Evolutionary conservation across 2,113 vertebrate genomes (phyloP), one percentile per base, ranked within the genome.

Genomic region (Pelmatolapia mariae): DNA sequence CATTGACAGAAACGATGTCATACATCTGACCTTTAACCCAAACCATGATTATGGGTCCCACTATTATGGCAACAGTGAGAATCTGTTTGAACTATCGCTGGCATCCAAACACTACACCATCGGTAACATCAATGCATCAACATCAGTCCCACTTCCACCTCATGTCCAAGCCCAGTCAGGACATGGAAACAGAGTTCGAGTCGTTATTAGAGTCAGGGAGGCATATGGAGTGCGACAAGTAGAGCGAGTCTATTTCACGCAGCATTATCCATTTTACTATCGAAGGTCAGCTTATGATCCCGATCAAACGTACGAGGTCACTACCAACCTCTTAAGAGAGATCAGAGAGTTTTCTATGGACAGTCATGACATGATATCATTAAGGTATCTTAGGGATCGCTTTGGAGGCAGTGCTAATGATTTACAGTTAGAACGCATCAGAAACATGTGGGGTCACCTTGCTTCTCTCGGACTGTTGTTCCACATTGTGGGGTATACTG

Each of bases 321-420:
- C 38, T 73, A 26, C 38, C n/a, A 26, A 43, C 8, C 66, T 73
- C 22, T 45, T 73, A 45, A 73, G 38, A 26, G 10, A 91, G 59
- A 84, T 95, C 63, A 84, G 86, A 76, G 3, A 61, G 33, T 96
- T 96, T 89, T 79, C 92, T 6, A 9, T 10, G 10, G 80, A 68
- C 3, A 2, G 11, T 22, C 11, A 68, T 66, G 33, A 66, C 33
- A 40, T 22, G 33, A 38, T 0, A n/a, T 36, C 61, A n/a, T 7
- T 66, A 22, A 68, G 6, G 33, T 8, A 0, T 68, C 33, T 1
- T 5, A 68, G 61, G 4, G 7, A 68, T 8, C 0, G 19, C 33
- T 68, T 68, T 68, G 63, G 63, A 40, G 0, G 7, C 6, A 13
- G 7, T 2, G 63, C 11, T 22, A 8, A 68, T 68, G 11, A 68